These are phyloP conservation scores for Troilus luridus DNA, from an alignment of 2,888 invertebrate genomes.

Conservation along the genomic window DNA sequence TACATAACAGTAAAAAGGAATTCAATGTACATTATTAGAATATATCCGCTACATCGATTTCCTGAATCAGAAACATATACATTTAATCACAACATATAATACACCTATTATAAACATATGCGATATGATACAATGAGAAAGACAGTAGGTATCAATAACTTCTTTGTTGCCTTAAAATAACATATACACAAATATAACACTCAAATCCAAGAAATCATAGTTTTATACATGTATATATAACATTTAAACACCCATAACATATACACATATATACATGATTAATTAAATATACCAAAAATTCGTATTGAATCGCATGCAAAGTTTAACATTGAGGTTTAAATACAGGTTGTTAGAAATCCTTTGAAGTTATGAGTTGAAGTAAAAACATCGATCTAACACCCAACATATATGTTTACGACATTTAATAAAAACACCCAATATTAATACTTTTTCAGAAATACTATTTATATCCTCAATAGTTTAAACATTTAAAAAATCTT, in stretches of 20 bases:
- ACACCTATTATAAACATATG: background rate
- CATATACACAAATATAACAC: background rate
- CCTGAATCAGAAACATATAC: background rate
- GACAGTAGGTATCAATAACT: background rate
- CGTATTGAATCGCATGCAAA: background rate
- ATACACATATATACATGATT: background rate
- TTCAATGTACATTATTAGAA: background rate
- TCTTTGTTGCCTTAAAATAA: background rate
- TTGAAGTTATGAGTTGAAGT: background rate
- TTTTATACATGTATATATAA: background rate
- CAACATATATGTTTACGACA: background rate
- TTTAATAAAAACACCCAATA: background rate
- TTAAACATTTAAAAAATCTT: background rate
- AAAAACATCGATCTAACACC: background rate
- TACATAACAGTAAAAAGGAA: background rate
- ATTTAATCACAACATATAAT: background rate
- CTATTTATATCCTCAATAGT: background rate
- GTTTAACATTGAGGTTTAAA: background rate
- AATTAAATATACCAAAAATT: background rate
- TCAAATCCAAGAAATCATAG: background rate
- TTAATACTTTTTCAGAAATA: background rate
- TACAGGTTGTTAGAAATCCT: background rate
- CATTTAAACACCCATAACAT: background rate
- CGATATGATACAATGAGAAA: constrained; percentile 15
- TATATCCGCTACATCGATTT: constrained; percentile 8